Conservation (phyloP, 1,140 invertebrate species). For the Brachionus asplanchnoidis region DNA sequence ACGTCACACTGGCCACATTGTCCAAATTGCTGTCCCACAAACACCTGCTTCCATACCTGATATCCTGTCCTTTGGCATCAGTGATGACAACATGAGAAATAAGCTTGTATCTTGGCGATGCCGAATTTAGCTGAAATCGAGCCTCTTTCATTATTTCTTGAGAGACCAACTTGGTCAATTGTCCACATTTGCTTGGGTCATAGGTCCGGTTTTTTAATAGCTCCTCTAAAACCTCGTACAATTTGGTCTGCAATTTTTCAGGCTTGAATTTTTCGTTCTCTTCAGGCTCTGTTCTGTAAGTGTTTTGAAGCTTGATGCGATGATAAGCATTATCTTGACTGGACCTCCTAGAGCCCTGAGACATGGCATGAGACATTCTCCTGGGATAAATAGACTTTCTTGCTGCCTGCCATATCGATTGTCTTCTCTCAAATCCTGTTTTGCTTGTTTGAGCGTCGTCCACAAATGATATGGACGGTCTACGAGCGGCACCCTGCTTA, state of each 20-base stretch:
- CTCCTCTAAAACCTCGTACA: conserved; percentile 45
- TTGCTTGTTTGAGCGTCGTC: not conserved
- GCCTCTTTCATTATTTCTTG: conserved; percentile 47
- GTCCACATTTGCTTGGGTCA: conserved; percentile 39
- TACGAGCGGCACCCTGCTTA: not conserved
- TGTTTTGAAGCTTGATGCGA: conserved; percentile 44
- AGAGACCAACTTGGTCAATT: not conserved
- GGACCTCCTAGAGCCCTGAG: conserved; percentile 10
- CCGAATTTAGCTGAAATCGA: conserved; percentile 47
- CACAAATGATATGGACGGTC: conserved; percentile 25
- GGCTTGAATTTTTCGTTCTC: conserved; percentile 44
- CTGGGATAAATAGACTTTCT: not conserved
- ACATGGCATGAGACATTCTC: not conserved
- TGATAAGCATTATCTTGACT: conserved; percentile 29
- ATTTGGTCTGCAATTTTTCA: conserved; percentile 44
- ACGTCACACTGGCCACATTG: conserved; percentile 47
- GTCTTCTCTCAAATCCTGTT: not conserved
- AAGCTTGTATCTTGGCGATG: conserved; percentile 48
- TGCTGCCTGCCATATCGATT: conserved; percentile 28
- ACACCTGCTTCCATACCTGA: conserved; percentile 49
- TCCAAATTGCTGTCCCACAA: conserved; percentile 49
- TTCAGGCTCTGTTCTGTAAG: conserved; percentile 45
- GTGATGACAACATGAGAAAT: conserved; percentile 49
- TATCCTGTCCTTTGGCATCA: conserved; percentile 47
- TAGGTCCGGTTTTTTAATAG: conserved; percentile 44